phyloP scores from a whole-genome alignment of 2,113 vertebrate species.

The Lamprologus sp. region DNA sequence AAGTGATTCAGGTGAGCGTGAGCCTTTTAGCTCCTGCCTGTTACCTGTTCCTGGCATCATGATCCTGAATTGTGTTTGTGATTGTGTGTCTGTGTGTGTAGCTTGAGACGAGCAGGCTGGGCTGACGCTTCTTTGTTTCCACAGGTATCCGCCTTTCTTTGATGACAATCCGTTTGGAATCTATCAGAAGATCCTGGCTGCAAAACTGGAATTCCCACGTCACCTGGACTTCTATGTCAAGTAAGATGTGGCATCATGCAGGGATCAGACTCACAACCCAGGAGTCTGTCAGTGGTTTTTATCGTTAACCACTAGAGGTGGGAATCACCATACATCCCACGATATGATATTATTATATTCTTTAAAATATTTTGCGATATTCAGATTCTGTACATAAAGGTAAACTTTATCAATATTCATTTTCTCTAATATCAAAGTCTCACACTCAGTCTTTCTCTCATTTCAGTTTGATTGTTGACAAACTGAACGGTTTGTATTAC shows the following conservation, averaged over 20 bases:
- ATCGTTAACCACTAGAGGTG: too few species aligned
- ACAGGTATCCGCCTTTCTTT: conserved; percentile 92
- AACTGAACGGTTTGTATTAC: too few species aligned
- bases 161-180: conserved; percentile 98
- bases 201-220: conserved; percentile 91
- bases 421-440: too few species aligned
- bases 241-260: conserved; percentile 62
- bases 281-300: background rate
- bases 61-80: background rate
- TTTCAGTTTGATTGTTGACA: too few species aligned
- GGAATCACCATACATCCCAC: too few species aligned
- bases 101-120: background rate
- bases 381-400: too few species aligned
- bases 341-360: too few species aligned
- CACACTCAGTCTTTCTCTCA: too few species aligned
- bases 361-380: too few species aligned
- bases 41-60: conserved; percentile 6
- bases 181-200: conserved; percentile 96
- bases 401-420: too few species aligned
- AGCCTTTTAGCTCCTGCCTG: background rate
- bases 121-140: background rate
- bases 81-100: background rate
- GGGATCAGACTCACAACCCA: background rate
- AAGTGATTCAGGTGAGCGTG: background rate
- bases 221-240: conserved; percentile 95